Percentiles rank a stretch among this genome's conserved stretches.
These are phyloP conservation scores for Eulithis testata DNA, from an alignment of 2,888 invertebrate genomes.

Conservation along the genomic window DNA sequence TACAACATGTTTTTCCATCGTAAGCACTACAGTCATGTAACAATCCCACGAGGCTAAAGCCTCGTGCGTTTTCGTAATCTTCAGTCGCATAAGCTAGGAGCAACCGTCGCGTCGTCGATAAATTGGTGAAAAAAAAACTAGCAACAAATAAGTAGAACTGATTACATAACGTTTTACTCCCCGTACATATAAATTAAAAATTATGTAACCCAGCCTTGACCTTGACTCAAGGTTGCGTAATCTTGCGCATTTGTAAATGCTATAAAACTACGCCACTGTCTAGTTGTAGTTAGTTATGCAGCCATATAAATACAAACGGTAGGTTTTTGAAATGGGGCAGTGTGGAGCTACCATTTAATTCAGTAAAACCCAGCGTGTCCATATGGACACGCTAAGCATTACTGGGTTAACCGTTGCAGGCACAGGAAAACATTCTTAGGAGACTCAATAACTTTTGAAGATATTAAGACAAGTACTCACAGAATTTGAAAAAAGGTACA, in stretches of 20 bases:
- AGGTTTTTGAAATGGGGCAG: no score
- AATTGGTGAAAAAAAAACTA: conserved; percentile 12
- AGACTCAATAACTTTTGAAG: no score
- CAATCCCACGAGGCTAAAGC: background rate
- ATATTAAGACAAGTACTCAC: no score
- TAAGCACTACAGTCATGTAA: no score
- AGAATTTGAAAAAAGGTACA: no score
- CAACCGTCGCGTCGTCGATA: conserved; percentile 11
- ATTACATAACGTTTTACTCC: conserved; percentile 22
- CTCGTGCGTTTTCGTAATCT: conserved; percentile 13
- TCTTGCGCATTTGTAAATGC: conserved; percentile 19
- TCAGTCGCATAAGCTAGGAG: conserved; percentile 13
- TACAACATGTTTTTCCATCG: no score
- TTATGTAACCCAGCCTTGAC: conserved; percentile 30
- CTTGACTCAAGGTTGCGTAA: conserved; percentile 27
- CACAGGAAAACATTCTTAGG: no score
- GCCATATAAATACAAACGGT: no score
- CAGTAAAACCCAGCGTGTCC: no score
- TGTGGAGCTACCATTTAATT: no score
- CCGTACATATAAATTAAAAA: conserved; percentile 23
- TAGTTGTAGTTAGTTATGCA: background rate
- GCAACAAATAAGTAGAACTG: conserved; percentile 10
- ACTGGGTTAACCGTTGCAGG: no score
- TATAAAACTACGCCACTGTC: conserved; percentile 12
- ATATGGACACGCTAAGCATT: no score